Percentiles rank a stretch among this genome's conserved stretches.
Evolutionary conservation across 1,140 invertebrate species (phyloP).

Genomic region (Lasioglossum albipes): DNA sequence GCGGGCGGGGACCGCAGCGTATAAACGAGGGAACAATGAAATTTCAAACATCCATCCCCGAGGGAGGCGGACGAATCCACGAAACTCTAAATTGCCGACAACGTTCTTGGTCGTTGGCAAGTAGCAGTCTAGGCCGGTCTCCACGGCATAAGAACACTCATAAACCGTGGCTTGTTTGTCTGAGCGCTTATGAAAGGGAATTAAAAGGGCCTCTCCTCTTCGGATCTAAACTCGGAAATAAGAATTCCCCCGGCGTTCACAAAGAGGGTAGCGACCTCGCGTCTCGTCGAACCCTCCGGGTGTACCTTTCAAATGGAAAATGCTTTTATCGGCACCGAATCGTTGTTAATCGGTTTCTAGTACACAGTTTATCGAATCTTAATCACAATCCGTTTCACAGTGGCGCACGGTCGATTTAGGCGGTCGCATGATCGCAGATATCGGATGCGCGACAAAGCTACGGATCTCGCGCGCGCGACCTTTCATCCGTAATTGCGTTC

Average conservation of each 20-base stretch:
- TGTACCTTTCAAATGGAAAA: constrained; percentile 38
- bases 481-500: constrained; percentile 65
- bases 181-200: constrained; percentile 56
- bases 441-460: constrained; percentile 8
- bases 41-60: neutral
- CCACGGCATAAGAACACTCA: constrained; percentile 47
- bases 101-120: constrained; percentile 39
- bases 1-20: neutral
- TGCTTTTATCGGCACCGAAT: neutral
- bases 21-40: neutral
- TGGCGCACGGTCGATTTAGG: constrained; percentile 25
- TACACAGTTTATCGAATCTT: too few relatives aligned
- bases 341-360: too few relatives aligned
- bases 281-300: constrained; percentile 8
- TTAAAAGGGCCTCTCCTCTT: constrained; percentile 42
- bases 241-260: constrained; percentile 52
- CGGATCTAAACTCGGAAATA: constrained; percentile 46
- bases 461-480: constrained; percentile 37
- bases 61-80: neutral
- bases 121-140: constrained; percentile 42
- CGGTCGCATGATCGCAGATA: constrained; percentile 6
- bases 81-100: constrained; percentile 19
- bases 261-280: constrained; percentile 15
- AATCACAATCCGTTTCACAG: constrained; percentile 1
- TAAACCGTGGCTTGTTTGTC: constrained; percentile 58